These are phyloP conservation scores for Dendrolimus houi DNA, from an alignment of 2,888 invertebrate species.

Conservation along the genomic window DNA sequence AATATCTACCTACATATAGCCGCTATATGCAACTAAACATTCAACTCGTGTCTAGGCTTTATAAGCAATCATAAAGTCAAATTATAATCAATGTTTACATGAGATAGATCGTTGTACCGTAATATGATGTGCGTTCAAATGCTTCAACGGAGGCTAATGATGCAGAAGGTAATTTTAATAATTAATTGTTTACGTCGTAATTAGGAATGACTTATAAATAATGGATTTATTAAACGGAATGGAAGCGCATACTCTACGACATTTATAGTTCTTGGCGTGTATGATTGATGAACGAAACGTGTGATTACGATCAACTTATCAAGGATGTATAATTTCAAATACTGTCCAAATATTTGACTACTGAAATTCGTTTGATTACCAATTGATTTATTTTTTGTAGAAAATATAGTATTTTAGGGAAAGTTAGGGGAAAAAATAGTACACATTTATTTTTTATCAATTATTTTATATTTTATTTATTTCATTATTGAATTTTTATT, in stretches of 20 bases:
- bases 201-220: not conserved
- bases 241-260: not conserved
- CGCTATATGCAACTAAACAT: not conserved
- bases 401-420: no score
- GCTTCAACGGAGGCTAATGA: not conserved
- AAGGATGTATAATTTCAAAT: not conserved
- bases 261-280: not conserved
- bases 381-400: no score
- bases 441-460: no score
- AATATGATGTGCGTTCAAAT: constrained; percentile 1
- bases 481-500: no score
- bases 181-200: not conserved
- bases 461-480: no score
- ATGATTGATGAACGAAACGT: not conserved
- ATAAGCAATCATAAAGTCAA: not conserved
- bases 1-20: not conserved
- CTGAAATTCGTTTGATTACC: no score
- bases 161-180: not conserved
- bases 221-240: not conserved
- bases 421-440: no score
- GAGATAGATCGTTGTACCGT: constrained; percentile 2
- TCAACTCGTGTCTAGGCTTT: not conserved
- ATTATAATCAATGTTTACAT: constrained; percentile 10
- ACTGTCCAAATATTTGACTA: not conserved
- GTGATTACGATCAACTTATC: not conserved